These are phyloP conservation scores for Laodelphax striatellus DNA, from an alignment of 1,140 invertebrate species.

Conservation along the genomic window DNA sequence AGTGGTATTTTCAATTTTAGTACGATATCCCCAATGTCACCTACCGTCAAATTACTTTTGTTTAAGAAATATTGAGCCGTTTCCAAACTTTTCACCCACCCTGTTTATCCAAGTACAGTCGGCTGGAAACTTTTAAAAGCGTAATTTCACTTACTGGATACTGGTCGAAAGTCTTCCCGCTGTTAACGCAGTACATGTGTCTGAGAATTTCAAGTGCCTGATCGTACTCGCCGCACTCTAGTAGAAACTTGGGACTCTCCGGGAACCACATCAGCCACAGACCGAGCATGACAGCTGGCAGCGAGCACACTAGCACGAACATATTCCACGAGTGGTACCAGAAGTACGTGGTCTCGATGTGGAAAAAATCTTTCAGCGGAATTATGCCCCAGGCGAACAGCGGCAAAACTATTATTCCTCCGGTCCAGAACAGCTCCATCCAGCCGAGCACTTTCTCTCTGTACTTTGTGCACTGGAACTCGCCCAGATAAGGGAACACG, in stretches of 20 bases:
- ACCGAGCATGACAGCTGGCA: conserved; percentile 45
- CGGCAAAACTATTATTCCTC: conserved; percentile 56
- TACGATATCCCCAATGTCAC: too few species aligned
- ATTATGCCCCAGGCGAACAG: conserved; percentile 60
- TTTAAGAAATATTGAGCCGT: too few species aligned
- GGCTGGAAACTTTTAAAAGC: too few species aligned
- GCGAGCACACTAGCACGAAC: conserved; percentile 53
- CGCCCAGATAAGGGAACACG: conserved; percentile 61
- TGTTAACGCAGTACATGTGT: conserved; percentile 56
- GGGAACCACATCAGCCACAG: conserved; percentile 64
- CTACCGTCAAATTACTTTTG: too few species aligned
- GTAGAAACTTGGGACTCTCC: conserved; percentile 74
- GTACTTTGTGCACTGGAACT: conserved; percentile 62
- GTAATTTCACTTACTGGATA: conserved; percentile 46
- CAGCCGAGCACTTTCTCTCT: conserved; percentile 62
- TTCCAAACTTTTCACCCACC: too few species aligned
- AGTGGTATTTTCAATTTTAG: too few species aligned
- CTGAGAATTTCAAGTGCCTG: conserved; percentile 55
- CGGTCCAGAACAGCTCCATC: conserved; percentile 70
- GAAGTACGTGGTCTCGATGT: conserved; percentile 38
- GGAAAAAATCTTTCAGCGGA: conserved; percentile 40
- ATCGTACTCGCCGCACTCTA: conserved; percentile 61
- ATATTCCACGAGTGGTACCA: conserved; percentile 63
- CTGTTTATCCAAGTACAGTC: too few species aligned
- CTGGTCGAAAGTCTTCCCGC: conserved; percentile 46